Percentiles rank a stretch among this genome's conserved stretches.
Evolutionary conservation across 1,140 invertebrate species (phyloP).

Genomic region (Branchinecta lynchi): DNA sequence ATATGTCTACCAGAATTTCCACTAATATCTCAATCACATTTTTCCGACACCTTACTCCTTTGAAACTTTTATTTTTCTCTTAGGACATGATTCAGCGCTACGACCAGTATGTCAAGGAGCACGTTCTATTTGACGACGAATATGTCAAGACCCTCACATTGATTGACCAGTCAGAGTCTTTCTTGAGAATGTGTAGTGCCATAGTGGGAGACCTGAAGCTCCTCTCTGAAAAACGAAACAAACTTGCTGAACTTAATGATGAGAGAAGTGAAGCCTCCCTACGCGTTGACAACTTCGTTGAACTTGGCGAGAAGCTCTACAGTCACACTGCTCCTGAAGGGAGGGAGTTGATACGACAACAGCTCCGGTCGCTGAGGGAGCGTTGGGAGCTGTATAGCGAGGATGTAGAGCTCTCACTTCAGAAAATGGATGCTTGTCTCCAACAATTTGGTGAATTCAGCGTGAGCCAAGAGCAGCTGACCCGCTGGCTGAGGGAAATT

Average conservation of each 20-base stretch:
- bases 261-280: conserved; percentile 58
- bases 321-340: conserved; percentile 83
- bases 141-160: conserved; percentile 57
- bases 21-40: no score
- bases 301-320: conserved; percentile 79
- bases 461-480: conserved; percentile 71
- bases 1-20: no score
- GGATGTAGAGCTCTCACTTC: conserved; percentile 53
- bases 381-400: conserved; percentile 77
- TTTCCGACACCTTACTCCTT: conserved; percentile 1
- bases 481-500: conserved; percentile 78
- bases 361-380: conserved; percentile 58
- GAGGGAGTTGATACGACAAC: conserved; percentile 73
- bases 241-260: conserved; percentile 63
- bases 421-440: conserved; percentile 72
- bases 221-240: conserved; percentile 56
- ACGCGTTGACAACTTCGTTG: conserved; percentile 68
- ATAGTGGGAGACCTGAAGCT: conserved; percentile 70
- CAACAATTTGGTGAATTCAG: conserved; percentile 77
- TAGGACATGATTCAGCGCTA: conserved; percentile 41
- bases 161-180: conserved; percentile 49
- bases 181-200: conserved; percentile 59
- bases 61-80: conserved; percentile 12
- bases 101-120: conserved; percentile 67
- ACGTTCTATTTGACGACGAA: conserved; percentile 59